Evolutionary conservation across 2,888 invertebrate genomes (phyloP), one percentile per base, ranked within the genome.

Genomic region (Electrophaes corylata): DNA sequence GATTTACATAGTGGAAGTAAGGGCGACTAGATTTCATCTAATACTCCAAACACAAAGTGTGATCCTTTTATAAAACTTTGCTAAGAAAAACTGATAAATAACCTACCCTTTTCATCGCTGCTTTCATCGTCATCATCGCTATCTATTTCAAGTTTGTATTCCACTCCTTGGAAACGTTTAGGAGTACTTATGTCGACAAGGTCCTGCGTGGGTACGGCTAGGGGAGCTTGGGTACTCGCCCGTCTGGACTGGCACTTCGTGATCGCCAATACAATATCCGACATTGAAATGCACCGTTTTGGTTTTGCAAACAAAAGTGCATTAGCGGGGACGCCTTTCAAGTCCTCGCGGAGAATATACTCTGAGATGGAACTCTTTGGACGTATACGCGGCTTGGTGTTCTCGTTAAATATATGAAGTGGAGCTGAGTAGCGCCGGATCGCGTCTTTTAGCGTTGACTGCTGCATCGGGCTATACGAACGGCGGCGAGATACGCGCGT

Each of bases 361-460:
- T 48, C 47, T 4, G 47, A 4, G 14, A 48, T 14, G 10, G 47
- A 37, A 12, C 3, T 16, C 52, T 84, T 84, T 61, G 85, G 73
- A 12, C 74, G 77, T 16, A 74, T 67, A 49, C 75, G 81, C 45
- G 69, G 76, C n/a, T n/a, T n/a, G n/a, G 47, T 75, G 81, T 0
- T 61, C 41, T 88, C 86, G 66, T 85, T 84, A 66, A 86, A 84
- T 5, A 91, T 71, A 57, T 89, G 90, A 0, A 90, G 76, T 4
- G 91, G 88, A 2, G 84, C 93, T 60, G 87, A 93, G 59, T 86
- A 83, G 0, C 88, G 79, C 1, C 83, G 75, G 4, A 88, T 53
- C 6, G 84, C 83, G 12, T 84, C 82, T 18, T 74, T 83, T 0
- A 86, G 56, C 0, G 73, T 67, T 2, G 39, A 51, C 6, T 70